Conservation (phyloP, 2,113 vertebrate species). For the Macaca nemestrina region DNA sequence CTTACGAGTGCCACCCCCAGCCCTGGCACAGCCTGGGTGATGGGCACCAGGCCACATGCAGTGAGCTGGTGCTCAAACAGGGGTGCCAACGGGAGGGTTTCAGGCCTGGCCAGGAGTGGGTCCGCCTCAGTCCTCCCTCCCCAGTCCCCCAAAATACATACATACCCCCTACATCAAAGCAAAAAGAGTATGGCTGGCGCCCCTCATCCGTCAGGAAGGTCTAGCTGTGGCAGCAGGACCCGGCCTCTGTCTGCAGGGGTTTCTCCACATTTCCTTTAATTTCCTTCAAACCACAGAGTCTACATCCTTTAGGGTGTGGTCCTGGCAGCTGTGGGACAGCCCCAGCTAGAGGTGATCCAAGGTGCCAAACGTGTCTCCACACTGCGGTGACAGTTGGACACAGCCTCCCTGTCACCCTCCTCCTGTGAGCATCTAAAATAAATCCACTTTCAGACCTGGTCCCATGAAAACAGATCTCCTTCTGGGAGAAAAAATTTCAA, state of each 20-base stretch:
- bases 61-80: not conserved
- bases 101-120: not conserved
- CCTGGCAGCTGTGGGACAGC: accelerated
- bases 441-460: not conserved
- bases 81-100: accelerated
- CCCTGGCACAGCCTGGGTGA: not conserved
- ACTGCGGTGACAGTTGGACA: not conserved
- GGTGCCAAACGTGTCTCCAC: accelerated
- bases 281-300: not conserved
- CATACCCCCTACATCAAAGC: not conserved
- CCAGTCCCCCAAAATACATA: not conserved
- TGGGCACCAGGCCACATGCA: not conserved
- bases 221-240: too few relatives aligned
- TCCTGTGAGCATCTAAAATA: not conserved
- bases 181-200: not conserved
- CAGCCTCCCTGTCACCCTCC: not conserved
- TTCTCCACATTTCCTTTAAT: not conserved
- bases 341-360: too few relatives aligned
- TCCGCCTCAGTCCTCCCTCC: not conserved
- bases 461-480: not conserved
- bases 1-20: not conserved
- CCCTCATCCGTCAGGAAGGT: not conserved
- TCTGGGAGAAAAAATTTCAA: not conserved
- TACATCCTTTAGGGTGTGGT: accelerated
- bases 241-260: not conserved